These are phyloP conservation scores for Elysia chlorotica DNA, from an alignment of 1,140 invertebrate genomes.

Conservation along the genomic window DNA sequence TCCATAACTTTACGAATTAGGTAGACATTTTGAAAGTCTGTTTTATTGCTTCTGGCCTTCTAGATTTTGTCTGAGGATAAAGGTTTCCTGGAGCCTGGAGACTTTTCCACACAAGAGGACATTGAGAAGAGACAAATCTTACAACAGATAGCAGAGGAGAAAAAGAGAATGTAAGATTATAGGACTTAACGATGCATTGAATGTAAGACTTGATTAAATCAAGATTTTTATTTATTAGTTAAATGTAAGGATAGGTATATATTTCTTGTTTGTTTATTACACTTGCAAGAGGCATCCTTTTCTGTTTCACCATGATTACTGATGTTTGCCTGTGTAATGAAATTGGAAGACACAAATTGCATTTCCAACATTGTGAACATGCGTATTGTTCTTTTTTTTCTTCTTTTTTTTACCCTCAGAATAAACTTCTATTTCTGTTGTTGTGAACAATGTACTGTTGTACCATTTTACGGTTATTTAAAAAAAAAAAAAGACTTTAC, in stretches of 20 bases:
- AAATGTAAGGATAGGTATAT: background rate
- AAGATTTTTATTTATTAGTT: background rate
- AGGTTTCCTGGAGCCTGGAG: conserved; percentile 12
- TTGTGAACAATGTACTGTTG: background rate
- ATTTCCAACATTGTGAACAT: too few relatives aligned
- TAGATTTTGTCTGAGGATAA: conserved; percentile 18
- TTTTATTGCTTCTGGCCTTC: background rate
- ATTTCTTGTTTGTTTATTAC: background rate
- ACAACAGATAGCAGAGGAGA: conserved; percentile 7
- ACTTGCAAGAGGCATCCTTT: background rate
- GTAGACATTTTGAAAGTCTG: background rate
- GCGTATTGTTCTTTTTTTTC: too few relatives aligned
- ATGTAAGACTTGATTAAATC: background rate
- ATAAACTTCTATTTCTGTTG: background rate
- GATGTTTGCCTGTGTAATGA: background rate
- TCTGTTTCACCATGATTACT: background rate
- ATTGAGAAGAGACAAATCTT: conserved; percentile 4
- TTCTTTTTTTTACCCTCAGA: background rate
- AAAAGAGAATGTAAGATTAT: conserved; percentile 17
- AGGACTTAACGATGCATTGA: too few relatives aligned
- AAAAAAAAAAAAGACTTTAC: background rate
- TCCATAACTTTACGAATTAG: too few relatives aligned
- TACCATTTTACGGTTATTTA: background rate
- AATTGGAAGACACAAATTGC: too few relatives aligned
- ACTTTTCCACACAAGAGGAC: conserved; percentile 22